These are phyloP conservation scores for Eulemur albifrons DNA, from an alignment of 2,797 vertebrate species.

Conservation along the genomic window DNA sequence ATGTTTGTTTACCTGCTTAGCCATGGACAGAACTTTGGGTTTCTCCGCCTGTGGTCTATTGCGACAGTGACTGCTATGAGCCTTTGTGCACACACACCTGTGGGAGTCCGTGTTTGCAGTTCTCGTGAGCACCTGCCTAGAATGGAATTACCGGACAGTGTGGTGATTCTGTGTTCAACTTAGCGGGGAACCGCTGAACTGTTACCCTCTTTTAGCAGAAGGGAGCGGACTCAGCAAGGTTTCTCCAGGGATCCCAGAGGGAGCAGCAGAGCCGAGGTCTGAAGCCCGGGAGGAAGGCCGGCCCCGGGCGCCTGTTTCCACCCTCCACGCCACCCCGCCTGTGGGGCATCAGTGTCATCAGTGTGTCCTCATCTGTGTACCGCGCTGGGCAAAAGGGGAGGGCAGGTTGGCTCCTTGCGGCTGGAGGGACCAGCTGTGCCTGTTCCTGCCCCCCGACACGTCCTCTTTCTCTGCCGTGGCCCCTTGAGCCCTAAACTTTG, in stretches of 20 bases:
- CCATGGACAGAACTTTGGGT: background rate
- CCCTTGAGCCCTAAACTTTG: background rate
- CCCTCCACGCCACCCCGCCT: accelerated
- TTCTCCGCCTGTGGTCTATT: background rate
- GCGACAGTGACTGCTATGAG: background rate
- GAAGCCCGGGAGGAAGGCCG: background rate
- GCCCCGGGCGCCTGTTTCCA: background rate
- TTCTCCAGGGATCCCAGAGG: background rate
- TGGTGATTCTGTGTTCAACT: background rate
- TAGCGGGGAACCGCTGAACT: background rate
- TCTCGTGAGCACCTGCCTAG: background rate
- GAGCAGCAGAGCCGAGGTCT: background rate
- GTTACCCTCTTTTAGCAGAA: background rate
- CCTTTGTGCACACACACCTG: background rate
- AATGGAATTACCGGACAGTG: background rate
- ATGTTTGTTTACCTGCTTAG: background rate
- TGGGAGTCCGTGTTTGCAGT: background rate
- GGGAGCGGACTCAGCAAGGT: background rate
- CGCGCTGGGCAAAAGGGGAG: background rate
- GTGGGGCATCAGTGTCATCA: background rate
- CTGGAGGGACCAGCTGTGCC: background rate
- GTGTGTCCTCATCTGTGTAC: background rate
- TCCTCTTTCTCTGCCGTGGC: background rate
- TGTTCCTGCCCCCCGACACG: background rate
- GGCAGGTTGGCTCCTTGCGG: background rate